Percentiles rank a stretch among this genome's conserved stretches.
These are phyloP conservation scores for Brachylomia viminalis DNA, from an alignment of 2,888 invertebrate genomes.

Conservation along the genomic window DNA sequence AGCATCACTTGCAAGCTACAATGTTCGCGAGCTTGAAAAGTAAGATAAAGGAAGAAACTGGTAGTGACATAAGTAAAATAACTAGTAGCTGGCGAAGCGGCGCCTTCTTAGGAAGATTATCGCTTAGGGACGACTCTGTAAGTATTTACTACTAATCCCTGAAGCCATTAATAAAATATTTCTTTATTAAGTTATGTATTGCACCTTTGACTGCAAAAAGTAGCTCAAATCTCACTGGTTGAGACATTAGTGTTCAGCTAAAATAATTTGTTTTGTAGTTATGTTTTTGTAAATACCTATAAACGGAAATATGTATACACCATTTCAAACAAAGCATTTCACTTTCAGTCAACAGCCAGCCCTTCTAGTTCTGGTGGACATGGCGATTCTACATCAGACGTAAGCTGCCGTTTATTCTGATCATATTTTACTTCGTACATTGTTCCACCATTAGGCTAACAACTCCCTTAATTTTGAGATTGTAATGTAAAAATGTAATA, in stretches of 20 bases:
- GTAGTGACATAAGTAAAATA: conserved; percentile 93
- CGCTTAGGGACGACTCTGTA: conserved; percentile 88
- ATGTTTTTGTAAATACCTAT: neutral
- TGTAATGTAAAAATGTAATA: neutral
- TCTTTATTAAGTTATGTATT: neutral
- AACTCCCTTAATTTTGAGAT: neutral
- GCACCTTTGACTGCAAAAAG: neutral
- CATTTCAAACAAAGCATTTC: conserved; percentile 9
- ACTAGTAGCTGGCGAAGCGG: conserved; percentile 88
- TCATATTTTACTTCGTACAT: neutral
- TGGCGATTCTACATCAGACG: conserved; percentile 85
- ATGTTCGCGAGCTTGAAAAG: conserved; percentile 97
- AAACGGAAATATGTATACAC: neutral
- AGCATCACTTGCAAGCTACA: conserved; percentile 68
- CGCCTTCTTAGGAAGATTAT: conserved; percentile 88
- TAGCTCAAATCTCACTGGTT: neutral
- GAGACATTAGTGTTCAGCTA: neutral
- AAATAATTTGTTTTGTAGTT: neutral
- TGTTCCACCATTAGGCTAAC: neutral
- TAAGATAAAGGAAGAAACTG: conserved; percentile 97
- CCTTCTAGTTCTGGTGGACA: conserved; percentile 86
- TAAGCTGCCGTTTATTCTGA: conserved; percentile 69
- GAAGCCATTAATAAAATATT: conserved; percentile 5
- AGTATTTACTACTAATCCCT: conserved; percentile 60
- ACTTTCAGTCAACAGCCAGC: conserved; percentile 85